Percentiles rank a stretch among this genome's conserved stretches.
Conservation (phyloP, 2,113 vertebrate species). For the Lates calcarifer region DNA sequence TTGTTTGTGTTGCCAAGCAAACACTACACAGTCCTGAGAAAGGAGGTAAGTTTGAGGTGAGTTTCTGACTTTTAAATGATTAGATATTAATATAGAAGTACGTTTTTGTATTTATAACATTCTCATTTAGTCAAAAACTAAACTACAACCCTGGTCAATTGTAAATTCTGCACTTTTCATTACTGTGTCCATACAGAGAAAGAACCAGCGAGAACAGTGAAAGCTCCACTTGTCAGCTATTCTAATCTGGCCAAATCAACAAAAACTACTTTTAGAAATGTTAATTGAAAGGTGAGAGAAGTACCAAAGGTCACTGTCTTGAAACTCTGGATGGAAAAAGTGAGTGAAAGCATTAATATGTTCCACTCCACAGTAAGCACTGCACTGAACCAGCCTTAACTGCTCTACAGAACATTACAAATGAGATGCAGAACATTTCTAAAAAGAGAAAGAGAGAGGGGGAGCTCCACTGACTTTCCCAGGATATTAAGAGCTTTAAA, state of each 20-base stretch:
- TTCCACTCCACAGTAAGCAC: background rate
- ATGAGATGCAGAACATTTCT: background rate
- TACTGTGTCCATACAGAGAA: too few species aligned
- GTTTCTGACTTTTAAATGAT: too few species aligned
- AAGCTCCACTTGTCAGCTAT: background rate
- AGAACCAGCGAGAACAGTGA: too few species aligned
- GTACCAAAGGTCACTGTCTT: background rate
- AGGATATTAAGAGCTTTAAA: conserved; percentile 18
- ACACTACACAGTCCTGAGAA: background rate
- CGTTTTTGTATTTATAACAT: background rate
- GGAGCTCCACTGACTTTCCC: conserved; percentile 41
- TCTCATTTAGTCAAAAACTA: background rate
- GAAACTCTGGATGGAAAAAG: too few species aligned
- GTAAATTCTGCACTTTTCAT: background rate
- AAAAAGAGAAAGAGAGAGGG: background rate
- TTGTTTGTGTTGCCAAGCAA: background rate
- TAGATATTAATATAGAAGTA: too few species aligned
- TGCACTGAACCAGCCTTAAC: background rate
- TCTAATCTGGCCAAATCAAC: background rate
- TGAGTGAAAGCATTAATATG: background rate
- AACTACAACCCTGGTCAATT: background rate
- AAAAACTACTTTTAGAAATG: too few species aligned
- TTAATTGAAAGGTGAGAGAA: background rate
- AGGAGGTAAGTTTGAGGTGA: background rate
- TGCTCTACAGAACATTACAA: background rate